Conservation (phyloP, 2,113 vertebrate species). For the Mellivora capensis region DNA sequence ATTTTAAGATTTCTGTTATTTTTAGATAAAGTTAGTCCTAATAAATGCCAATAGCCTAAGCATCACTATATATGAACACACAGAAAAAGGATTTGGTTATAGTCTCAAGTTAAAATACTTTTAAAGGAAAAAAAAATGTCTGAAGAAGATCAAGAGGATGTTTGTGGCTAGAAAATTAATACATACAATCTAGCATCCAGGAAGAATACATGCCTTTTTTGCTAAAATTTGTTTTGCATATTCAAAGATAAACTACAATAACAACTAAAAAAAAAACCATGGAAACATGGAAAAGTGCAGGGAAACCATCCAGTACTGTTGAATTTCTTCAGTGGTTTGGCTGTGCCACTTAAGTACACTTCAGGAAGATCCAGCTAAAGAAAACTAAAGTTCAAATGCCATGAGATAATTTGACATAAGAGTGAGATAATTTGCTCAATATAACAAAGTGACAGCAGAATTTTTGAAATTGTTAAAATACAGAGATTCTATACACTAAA, state of each 20-base stretch:
- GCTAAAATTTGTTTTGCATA: not conserved
- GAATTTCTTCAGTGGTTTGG: not conserved
- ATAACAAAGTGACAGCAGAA: not conserved
- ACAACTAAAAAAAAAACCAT: not conserved
- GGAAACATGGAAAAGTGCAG: not conserved
- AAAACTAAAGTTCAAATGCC: not conserved
- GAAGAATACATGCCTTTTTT: not conserved
- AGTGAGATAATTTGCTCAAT: not conserved
- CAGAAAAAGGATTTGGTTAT: not conserved
- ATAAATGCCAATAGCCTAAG: not conserved
- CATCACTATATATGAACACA: not conserved
- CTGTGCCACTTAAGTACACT: not conserved
- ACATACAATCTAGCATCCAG: not conserved
- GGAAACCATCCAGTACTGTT: not conserved
- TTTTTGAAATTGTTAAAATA: not conserved
- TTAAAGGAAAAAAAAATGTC: not conserved
- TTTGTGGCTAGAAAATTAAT: not conserved
- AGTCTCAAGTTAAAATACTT: not conserved
- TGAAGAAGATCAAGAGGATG: not conserved
- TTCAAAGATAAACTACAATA: not conserved
- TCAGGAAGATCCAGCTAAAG: not conserved
- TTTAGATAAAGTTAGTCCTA: not conserved
- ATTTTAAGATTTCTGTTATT: slow-evolving; percentile 1
- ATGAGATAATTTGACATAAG: too few relatives aligned
- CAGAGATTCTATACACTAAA: not conserved